Conservation (phyloP, 1,140 invertebrate genomes). For the Pogonomyrmex barbatus region DNA sequence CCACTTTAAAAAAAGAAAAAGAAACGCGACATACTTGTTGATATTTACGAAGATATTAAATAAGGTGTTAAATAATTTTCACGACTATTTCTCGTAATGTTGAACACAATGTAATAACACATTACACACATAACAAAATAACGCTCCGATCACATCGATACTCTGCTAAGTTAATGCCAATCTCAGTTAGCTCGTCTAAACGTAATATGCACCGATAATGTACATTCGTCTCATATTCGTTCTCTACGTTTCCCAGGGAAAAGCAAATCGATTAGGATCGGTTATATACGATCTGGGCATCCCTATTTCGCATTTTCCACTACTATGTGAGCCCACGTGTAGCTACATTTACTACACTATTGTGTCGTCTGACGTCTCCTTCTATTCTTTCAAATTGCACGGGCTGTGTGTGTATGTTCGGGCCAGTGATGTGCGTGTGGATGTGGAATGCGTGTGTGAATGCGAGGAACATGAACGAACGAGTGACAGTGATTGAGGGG, state of each 20-base stretch:
- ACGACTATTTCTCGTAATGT: conserved; percentile 41
- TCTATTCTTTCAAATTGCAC: conserved; percentile 64
- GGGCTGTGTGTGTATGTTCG: conserved; percentile 68
- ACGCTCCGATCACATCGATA: conserved; percentile 38
- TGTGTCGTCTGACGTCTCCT: conserved; percentile 64
- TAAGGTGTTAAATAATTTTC: conserved; percentile 24
- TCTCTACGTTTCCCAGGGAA: conserved; percentile 33
- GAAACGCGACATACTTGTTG: conserved; percentile 25
- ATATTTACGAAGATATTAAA: conserved; percentile 33
- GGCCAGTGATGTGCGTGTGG: conserved; percentile 73
- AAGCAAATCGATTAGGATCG: conserved; percentile 67
- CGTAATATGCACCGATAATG: conserved; percentile 44
- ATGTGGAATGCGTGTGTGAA: conserved; percentile 69
- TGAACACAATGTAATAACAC: conserved; percentile 50
- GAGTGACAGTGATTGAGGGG: conserved; percentile 73
- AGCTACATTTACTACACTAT: conserved; percentile 64
- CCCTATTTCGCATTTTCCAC: conserved; percentile 68
- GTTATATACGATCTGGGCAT: conserved; percentile 71
- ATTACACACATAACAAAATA: conserved; percentile 54
- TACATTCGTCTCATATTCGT: conserved; percentile 26
- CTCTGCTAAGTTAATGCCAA: conserved; percentile 29
- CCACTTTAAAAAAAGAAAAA: conserved; percentile 25
- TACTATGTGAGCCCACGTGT: conserved; percentile 52
- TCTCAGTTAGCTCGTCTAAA: conserved; percentile 33
- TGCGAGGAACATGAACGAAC: conserved; percentile 67